Evolutionary conservation across 2,797 vertebrate species (phyloP).

Genomic region (Phrynocephalus guinanensis): DNA sequence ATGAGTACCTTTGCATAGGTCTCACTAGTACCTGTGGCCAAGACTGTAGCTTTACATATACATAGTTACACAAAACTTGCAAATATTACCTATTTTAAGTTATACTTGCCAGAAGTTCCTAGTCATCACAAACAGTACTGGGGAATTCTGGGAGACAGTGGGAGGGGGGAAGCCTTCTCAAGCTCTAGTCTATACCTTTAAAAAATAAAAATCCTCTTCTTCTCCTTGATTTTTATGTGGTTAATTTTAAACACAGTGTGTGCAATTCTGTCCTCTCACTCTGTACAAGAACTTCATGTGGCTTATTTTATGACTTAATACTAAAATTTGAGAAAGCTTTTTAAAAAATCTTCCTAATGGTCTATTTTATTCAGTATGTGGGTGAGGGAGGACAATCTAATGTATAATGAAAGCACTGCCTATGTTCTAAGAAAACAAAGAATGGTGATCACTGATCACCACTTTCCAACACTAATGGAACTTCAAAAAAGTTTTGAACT

Average conservation of each 20-base stretch:
- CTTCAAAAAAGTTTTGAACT: slow-evolving; percentile 63
- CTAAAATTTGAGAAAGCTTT: slow-evolving; percentile 23
- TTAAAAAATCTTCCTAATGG: slow-evolving; percentile 30
- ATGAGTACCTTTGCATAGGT: neutral
- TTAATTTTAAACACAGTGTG: neutral
- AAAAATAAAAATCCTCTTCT: neutral
- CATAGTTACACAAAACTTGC: neutral
- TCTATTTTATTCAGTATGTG: slow-evolving; percentile 46
- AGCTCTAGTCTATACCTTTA: neutral
- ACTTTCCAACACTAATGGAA: slow-evolving; percentile 56
- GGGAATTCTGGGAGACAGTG: too few relatives aligned
- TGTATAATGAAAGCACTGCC: slow-evolving; percentile 36
- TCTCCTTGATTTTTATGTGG: neutral
- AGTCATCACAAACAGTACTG: too few relatives aligned
- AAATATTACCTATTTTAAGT: neutral
- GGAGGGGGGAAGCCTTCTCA: too few relatives aligned
- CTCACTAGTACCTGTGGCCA: neutral
- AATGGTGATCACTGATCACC: neutral
- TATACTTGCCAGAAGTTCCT: neutral
- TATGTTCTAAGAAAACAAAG: slow-evolving; percentile 27
- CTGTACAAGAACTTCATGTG: neutral
- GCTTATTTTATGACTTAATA: slow-evolving; percentile 24
- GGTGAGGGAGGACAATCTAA: neutral
- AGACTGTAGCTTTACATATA: neutral
- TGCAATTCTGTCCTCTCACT: neutral